Evolutionary conservation across 2,888 invertebrate genomes (phyloP), one percentile per base, ranked within the genome.

Genomic region (Rhimphoctona megacephalus): DNA sequence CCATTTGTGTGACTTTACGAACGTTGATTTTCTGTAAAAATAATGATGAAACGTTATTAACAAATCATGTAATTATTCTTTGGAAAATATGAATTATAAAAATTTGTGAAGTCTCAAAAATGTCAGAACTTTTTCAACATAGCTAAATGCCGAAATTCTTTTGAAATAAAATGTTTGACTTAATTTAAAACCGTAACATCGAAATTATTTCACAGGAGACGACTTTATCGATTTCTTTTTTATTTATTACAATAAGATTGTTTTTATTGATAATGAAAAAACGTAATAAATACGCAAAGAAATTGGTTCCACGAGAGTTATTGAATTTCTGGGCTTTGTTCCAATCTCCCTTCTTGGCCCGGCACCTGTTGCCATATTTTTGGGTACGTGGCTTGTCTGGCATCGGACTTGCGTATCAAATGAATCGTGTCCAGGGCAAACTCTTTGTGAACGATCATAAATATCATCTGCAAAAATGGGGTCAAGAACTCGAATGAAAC

Each of bases 361-460:
- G 84, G 61, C 82, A 82, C 82, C 82, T 87, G 84, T 77, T 87
- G 72, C 73, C 87, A 80, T 67, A 87, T 88, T 83, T 90, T 90
- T 5, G 87, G 73, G 39, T 90, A 91, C 25, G 88, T 88, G 43
- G 82, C 86, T 84, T 92, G 90, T 72, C 92, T 90, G 72, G 89
- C 73, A 57, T 93, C 93, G 8, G 85, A 66, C 11, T 89, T 80
- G 14, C 86, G 85, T 46, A 89, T 66, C 72, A 93, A 90, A 86
- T 93, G 93, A 66, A 22, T 52, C 14, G 82, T 89, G 39, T 90
- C 89, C 43, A 93, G 87, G 9, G 87, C 87, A 74, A 92, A 93
- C 87, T 93, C 92, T 85, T 93, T 91, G 30, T 93, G 93, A 64
- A 92, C 80, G 82, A 92, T 90, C 81, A 89, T 76, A 74, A 90